Base-by-base conservation (phyloP, 1,140 invertebrate genomes). In the Cotesia vestalis region DNA sequence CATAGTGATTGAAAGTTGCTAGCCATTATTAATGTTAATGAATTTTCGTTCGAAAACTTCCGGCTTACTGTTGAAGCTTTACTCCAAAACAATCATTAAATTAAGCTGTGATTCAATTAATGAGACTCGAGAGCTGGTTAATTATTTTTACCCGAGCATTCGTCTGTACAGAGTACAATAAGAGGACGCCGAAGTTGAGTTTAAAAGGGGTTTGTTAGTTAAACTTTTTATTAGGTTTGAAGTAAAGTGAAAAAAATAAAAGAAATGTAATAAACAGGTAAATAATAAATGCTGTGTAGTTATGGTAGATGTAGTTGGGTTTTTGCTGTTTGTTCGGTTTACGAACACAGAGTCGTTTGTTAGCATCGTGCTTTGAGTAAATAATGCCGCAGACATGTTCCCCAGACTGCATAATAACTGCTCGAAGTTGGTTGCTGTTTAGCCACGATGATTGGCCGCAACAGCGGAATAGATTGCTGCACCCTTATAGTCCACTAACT, bases 401-500 rank as follows among this genome's bases (percentile, higher is more conserved):
- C 73, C 27, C 63, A 66, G 69, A 76, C 75, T 78, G 75, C 73
- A 76, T 76, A 78, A 79, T 78, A 75, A 79, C 75, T 46, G 60
- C 66, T 71, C 46, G 14, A 74, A 77, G 74, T 77, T 73, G 66
- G 62, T 14, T 35, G 67, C 40, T 75, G 67, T 77, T 78, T 77
- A 78, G 74, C 61, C 53, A 72, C 52, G 59, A 73, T 75, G 75
- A 79, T 79, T 78, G 74, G 76, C 73, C 71, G 66, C 62, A 69
- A 20, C 59, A 61, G 14, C 72, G 55, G 66, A 79, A 78, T 71
- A 55, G 64, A 73, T 72, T 66, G 72, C 71, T 57, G 63, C 75
- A 75, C 67, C 69, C 73, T 75, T 73, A 62, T 69, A 46, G 6
- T 46, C 6, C 40, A 68, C 63, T 76, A 74, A 72, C 70, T 76